phyloP scores from a whole-genome alignment of 2,113 vertebrate species.

The Epinephelus lanceolatus region DNA sequence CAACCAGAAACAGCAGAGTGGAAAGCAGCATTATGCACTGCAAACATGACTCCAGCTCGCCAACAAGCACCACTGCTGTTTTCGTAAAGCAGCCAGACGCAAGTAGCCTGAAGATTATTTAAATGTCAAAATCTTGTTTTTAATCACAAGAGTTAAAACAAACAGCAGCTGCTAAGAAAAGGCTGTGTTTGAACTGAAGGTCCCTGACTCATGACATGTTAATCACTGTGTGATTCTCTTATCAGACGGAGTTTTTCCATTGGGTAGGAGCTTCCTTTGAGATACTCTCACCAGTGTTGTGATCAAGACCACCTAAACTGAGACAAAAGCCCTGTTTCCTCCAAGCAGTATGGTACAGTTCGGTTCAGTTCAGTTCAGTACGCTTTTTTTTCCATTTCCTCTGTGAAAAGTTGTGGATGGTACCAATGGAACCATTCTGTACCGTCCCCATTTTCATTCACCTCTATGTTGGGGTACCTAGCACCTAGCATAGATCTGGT shows the following conservation, averaged over 20 bases:
- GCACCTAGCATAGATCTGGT: too few species aligned
- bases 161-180: background rate
- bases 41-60: constrained; percentile 35
- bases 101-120: constrained; percentile 29
- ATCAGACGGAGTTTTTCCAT: constrained; percentile 15
- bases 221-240: background rate
- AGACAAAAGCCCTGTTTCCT: too few species aligned
- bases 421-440: too few species aligned
- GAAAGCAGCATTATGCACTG: constrained; percentile 31
- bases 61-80: constrained; percentile 21
- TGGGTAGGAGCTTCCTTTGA: constrained; percentile 9
- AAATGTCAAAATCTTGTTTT: constrained; percentile 47
- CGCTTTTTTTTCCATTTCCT: too few species aligned
- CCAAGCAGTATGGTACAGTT: too few species aligned
- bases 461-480: too few species aligned
- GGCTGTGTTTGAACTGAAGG: constrained; percentile 1
- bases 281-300: background rate
- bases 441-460: too few species aligned
- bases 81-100: constrained; percentile 1
- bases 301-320: too few species aligned
- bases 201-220: constrained; percentile 19
- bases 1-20: constrained; percentile 22
- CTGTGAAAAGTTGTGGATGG: too few species aligned
- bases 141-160: constrained; percentile 34
- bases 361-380: too few species aligned